Evolutionary conservation across 1,140 invertebrate species (phyloP).

Genomic region (Drosophila parvula): DNA sequence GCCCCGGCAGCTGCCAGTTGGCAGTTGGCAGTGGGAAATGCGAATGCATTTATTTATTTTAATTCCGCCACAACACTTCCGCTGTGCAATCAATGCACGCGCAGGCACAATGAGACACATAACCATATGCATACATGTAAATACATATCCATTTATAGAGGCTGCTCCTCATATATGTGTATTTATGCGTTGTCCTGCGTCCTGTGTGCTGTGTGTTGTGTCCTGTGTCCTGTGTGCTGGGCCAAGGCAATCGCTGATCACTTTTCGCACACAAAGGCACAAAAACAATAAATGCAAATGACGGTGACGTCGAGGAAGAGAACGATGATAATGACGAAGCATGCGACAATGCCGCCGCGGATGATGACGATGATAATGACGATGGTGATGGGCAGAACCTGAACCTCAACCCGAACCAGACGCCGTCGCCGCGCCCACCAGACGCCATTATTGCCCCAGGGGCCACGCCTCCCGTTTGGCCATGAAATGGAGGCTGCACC

Average conservation of each 20-base stretch:
- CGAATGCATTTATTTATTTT: constrained; percentile 82
- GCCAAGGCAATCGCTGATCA: constrained; percentile 78
- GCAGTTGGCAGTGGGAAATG: constrained; percentile 62
- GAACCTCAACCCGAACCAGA: constrained; percentile 53
- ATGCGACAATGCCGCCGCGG: constrained; percentile 32
- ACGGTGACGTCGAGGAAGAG: constrained; percentile 47
- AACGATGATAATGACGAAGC: constrained; percentile 34
- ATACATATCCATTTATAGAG: constrained; percentile 30
- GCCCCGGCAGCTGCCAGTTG: constrained; percentile 22
- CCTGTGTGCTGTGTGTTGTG: constrained; percentile 12
- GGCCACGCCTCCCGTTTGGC: constrained; percentile 48
- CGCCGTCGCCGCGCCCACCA: constrained; percentile 54
- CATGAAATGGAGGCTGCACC: constrained; percentile 34
- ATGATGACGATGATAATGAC: constrained; percentile 30
- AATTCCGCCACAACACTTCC: constrained; percentile 83
- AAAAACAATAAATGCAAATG: constrained; percentile 83
- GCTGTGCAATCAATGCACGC: constrained; percentile 78
- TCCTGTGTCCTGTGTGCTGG: constrained; percentile 34
- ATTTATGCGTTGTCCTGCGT: constrained; percentile 23
- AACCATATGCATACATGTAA: constrained; percentile 48
- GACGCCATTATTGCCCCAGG: constrained; percentile 61
- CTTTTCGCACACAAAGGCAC: constrained; percentile 76
- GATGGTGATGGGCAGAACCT: constrained; percentile 49
- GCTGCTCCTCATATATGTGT: constrained; percentile 9
- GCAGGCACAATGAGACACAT: constrained; percentile 70